These are phyloP conservation scores for Campoletis raptor DNA, from an alignment of 2,888 invertebrate species.

Conservation along the genomic window DNA sequence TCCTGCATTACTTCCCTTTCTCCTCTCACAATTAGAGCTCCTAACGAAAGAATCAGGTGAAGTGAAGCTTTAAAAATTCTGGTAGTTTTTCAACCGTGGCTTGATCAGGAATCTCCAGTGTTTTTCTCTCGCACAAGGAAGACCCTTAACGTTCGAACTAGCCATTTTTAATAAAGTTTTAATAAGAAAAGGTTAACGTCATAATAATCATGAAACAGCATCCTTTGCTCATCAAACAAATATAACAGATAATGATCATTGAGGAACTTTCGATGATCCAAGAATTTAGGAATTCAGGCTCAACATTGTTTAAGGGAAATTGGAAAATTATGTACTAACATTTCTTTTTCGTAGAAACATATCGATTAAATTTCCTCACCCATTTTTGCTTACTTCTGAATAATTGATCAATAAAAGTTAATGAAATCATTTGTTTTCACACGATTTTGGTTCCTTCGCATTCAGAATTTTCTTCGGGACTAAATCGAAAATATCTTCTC, in stretches of 20 bases:
- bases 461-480: background rate
- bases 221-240: too few relatives aligned
- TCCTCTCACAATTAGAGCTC: conserved; percentile 30
- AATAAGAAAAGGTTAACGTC: background rate
- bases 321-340: background rate
- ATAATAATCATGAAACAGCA: background rate
- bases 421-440: background rate
- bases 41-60: background rate
- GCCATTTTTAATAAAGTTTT: background rate
- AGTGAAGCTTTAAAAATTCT: conserved; percentile 16
- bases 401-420: background rate
- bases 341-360: background rate
- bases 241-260: too few relatives aligned
- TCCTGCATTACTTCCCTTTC: background rate
- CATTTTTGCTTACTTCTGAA: background rate
- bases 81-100: background rate
- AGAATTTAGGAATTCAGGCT: background rate
- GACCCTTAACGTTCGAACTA: background rate
- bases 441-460: background rate
- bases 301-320: background rate
- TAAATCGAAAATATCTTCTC: background rate
- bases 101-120: background rate
- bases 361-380: background rate
- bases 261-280: background rate
- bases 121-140: background rate